Conservation (phyloP, 1,140 invertebrate species). For the Bursaphelenchus mucronatus region DNA sequence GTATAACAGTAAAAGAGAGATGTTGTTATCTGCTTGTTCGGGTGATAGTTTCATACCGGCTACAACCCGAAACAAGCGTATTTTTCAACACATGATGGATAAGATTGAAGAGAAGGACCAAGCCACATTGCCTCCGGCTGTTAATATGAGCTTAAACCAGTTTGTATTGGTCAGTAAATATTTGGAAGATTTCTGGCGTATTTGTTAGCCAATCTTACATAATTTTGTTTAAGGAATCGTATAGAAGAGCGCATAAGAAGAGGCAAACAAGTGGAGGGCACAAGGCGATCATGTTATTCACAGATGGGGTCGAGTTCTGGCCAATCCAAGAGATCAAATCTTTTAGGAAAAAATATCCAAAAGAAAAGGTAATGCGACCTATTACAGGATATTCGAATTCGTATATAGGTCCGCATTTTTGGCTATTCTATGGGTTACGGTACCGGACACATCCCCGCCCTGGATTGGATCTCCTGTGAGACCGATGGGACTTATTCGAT, state of each 20-base stretch:
- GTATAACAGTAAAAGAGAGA: conserved; percentile 33
- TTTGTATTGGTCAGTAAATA: conserved; percentile 18
- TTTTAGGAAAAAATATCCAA: conserved; percentile 31
- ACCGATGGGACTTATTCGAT: conserved; percentile 40
- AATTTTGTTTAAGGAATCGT: background rate
- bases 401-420: conserved; percentile 49
- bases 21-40: conserved; percentile 5
- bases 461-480: conserved; percentile 48
- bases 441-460: conserved; percentile 43
- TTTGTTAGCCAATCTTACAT: background rate
- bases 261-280: conserved; percentile 47
- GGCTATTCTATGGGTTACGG: conserved; percentile 58
- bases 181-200: background rate
- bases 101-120: conserved; percentile 57
- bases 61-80: conserved; percentile 38
- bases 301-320: conserved; percentile 60
- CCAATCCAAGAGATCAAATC: conserved; percentile 47
- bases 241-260: background rate
- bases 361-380: conserved; percentile 32
- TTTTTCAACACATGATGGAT: conserved; percentile 51
- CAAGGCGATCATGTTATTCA: conserved; percentile 54
- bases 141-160: conserved; percentile 49
- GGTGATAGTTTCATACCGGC: conserved; percentile 32
- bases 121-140: conserved; percentile 49
- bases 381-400: conserved; percentile 17